Conservation (phyloP, 1,140 invertebrate species). For the Battus philenor region DNA sequence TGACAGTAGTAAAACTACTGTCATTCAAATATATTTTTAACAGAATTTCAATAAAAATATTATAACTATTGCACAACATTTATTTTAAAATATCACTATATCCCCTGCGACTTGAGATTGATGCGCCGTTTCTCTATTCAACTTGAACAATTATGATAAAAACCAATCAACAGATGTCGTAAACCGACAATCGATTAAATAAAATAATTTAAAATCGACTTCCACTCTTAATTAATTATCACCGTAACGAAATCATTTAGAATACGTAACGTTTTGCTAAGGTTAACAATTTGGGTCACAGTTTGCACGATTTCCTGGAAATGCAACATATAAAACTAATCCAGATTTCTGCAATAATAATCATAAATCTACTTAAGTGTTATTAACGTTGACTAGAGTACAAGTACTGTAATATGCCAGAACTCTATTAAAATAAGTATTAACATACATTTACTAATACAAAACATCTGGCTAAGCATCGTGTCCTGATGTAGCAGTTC, state of each 20-base stretch:
- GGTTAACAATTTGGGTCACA: constrained; percentile 2
- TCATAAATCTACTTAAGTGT: constrained; percentile 6
- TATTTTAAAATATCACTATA: constrained; percentile 1
- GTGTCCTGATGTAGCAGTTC: background rate
- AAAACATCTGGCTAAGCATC: constrained; percentile 3
- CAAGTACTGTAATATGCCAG: background rate
- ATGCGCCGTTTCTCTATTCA: background rate
- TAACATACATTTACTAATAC: constrained; percentile 8
- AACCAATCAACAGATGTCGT: background rate
- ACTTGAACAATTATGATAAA: background rate
- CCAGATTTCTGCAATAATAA: background rate
- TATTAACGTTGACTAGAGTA: constrained; percentile 2
- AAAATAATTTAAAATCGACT: constrained; percentile 11
- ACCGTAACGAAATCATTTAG: background rate
- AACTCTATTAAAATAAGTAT: constrained; percentile 5
- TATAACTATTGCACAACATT: constrained; percentile 2
- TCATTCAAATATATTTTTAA: too few relatives aligned
- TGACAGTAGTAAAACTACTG: too few relatives aligned
- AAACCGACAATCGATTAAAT: constrained; percentile 2
- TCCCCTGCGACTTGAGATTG: constrained; percentile 3
- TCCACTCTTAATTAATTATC: constrained; percentile 3
- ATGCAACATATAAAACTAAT: constrained; percentile 2
- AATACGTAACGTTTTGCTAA: background rate
- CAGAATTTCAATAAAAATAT: constrained; percentile 4
- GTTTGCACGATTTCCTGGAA: constrained; percentile 3